Conservation (phyloP, 2,888 invertebrate genomes). For the Noctua fimbriata region DNA sequence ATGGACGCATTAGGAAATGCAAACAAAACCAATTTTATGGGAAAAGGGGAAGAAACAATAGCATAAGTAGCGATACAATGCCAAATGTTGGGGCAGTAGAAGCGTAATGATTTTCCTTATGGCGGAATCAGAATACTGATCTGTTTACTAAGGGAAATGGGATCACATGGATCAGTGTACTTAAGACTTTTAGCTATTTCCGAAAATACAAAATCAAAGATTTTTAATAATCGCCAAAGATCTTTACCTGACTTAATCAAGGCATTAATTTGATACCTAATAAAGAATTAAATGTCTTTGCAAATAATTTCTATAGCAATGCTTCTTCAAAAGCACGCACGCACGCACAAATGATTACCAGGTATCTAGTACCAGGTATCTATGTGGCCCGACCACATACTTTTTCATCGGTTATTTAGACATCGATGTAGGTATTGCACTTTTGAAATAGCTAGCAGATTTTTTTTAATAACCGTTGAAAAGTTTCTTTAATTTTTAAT, state of each 20-base stretch:
- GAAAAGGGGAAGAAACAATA: conserved; percentile 45
- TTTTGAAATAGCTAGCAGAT: neutral
- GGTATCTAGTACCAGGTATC: too few relatives aligned
- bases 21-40: conserved; percentile 61
- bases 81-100: conserved; percentile 42
- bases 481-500: neutral
- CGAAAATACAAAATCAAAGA: neutral
- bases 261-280: neutral
- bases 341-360: too few relatives aligned
- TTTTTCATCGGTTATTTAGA: too few relatives aligned
- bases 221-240: neutral
- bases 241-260: neutral
- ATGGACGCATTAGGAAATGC: conserved; percentile 56
- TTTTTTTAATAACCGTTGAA: neutral
- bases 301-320: neutral
- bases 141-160: conserved; percentile 12
- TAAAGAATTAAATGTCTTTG: neutral
- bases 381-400: too few relatives aligned
- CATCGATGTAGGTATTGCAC: too few relatives aligned
- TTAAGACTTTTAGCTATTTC: neutral
- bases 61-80: conserved; percentile 47
- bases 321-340: too few relatives aligned
- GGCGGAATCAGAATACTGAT: conserved; percentile 33
- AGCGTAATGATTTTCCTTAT: conserved; percentile 48
- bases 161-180: neutral